Evolutionary conservation across 2,797 vertebrate genomes (phyloP), one percentile per base, ranked within the genome.

Genomic region (Etheostoma nigrum): DNA sequence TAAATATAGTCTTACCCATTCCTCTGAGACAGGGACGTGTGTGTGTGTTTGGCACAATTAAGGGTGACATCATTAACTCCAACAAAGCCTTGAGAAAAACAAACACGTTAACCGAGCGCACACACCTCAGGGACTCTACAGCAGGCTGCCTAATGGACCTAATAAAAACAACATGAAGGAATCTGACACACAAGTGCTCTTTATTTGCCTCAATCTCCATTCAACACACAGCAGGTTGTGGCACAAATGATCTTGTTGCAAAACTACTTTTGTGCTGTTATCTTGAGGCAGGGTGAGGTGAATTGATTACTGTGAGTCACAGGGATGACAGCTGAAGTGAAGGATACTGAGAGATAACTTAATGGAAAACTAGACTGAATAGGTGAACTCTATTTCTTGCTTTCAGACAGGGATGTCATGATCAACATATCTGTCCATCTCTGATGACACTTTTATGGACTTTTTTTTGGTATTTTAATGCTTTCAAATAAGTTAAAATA

Each of bases 1-100:
- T 66, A 73, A 76, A 62, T 36, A 53, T 55, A 47, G 23, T 51
- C 40, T 45, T 54, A 12, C 1, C n/a, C 67, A 5, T 4, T 78
- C 84, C 86, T 79, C 76, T 10, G 89, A 86, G 86, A 90, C 60
- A 0, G 67, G 42, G 59, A 54, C 49, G 30, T 52, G 60, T 63
- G 51, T 55, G 68, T 52, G 57, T 27, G 40, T 67, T 40, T 12
- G 36, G 36, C 54, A 49, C 84, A 89, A 85, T 90, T 91, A 91
- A 73, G 55, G 49, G 33, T 90, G 88, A 90, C 83, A 88, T 90
- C 89, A 92, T 92, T 91, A 92, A 67, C 68, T 61, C 74, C 82
- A 88, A 91, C 88, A 89, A 76, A 83, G 89, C 85, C 87, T 75
- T 77, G 86, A 86, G 91, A 88, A 93, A 93, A 92, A 90, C 91